These are phyloP conservation scores for Drosophila mayri DNA, from an alignment of 1,140 invertebrate genomes.

Conservation along the genomic window DNA sequence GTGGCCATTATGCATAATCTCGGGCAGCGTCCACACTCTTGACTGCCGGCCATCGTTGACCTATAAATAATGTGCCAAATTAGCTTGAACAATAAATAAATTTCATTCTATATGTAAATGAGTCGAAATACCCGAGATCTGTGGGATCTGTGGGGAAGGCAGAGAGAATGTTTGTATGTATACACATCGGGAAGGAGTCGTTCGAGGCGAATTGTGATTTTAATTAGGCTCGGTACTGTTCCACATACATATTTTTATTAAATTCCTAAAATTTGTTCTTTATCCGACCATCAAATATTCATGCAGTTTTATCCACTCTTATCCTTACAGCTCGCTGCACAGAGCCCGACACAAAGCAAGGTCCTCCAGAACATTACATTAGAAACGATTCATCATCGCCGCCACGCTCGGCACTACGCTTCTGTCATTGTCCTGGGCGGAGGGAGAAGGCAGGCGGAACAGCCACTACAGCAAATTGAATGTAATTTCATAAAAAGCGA, in stretches of 20 bases:
- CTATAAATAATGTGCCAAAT: slow-evolving; percentile 76
- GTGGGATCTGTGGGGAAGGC: background rate
- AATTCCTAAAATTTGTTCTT: background rate
- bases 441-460: slow-evolving; percentile 17
- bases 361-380: slow-evolving; percentile 57
- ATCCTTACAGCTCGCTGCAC: slow-evolving; percentile 9
- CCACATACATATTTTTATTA: background rate
- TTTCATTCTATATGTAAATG: slow-evolving; percentile 69
- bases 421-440: slow-evolving; percentile 24
- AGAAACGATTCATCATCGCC: slow-evolving; percentile 71
- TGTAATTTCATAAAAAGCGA: slow-evolving; percentile 83
- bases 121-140: slow-evolving; percentile 22
- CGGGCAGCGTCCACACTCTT: background rate
- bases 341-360: slow-evolving; percentile 4
- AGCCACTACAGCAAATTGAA: slow-evolving; percentile 78
- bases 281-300: slow-evolving; percentile 10
- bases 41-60: slow-evolving; percentile 29
- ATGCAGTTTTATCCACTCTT: slow-evolving; percentile 22
- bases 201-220: slow-evolving; percentile 14
- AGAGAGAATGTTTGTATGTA: background rate
- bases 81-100: slow-evolving; percentile 71
- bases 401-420: slow-evolving; percentile 29
- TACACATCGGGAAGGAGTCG: background rate
- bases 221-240: slow-evolving; percentile 18
- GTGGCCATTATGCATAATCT: slow-evolving; percentile 56